Conservation (phyloP, 1,140 invertebrate species). For the Ostrea denselamellosa region DNA sequence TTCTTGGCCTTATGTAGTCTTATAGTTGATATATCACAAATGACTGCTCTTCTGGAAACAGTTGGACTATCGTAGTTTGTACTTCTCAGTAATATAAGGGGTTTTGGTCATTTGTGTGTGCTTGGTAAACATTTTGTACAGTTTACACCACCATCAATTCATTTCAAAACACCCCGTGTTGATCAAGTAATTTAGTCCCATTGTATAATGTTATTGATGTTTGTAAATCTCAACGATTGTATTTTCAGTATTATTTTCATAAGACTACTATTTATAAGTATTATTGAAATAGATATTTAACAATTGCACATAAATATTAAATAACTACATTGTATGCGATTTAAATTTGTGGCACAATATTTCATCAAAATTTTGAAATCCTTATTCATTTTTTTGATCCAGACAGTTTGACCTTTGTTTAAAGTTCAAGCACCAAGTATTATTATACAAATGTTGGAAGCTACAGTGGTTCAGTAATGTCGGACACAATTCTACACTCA, state of each 20-base stretch:
- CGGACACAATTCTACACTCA: no score
- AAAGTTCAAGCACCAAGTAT: not conserved
- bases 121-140: no score
- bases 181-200: not conserved
- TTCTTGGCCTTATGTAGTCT: no score
- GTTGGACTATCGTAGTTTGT: no score
- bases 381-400: not conserved
- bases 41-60: no score
- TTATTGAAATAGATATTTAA: not conserved
- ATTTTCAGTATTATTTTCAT: constrained; percentile 13
- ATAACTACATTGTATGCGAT: no score
- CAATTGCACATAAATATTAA: not conserved
- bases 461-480: not conserved
- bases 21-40: no score
- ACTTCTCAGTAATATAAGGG: no score
- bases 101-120: not conserved
- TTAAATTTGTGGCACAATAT: not conserved
- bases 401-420: not conserved
- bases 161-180: no score
- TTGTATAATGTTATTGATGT: not conserved
- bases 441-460: no score
- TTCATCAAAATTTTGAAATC: not conserved
- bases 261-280: not conserved
- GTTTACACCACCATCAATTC: no score
- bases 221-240: not conserved